Evolutionary conservation across 1,140 invertebrate species (phyloP), one percentile per base, ranked within the genome.

Genomic region (Paraescarpia echinospica): DNA sequence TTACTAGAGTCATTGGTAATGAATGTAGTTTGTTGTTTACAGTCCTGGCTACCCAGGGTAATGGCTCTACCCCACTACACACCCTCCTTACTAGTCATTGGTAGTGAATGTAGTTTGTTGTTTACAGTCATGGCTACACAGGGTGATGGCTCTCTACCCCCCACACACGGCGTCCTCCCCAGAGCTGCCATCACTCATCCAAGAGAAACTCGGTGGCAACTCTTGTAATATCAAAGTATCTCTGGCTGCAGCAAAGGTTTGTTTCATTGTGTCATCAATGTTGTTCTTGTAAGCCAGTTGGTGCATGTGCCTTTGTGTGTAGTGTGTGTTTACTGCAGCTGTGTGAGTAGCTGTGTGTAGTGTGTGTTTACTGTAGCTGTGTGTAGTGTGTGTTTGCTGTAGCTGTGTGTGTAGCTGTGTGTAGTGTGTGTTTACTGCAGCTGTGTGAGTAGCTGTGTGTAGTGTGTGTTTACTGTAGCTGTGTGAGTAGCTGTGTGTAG

Each of bases 71-170:
- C 41, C 12, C 41, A 41, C 12, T 12, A 41, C 41, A 41, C 41
- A 41, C 41, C 4, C 41, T 6, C 41, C n/a, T n/a, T n/a, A n/a
- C n/a, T n/a, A n/a, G n/a, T n/a, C n/a, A n/a, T 41, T 41, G 4
- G 12, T 41, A 12, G 41, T 77, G 59, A 77, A 77, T 77, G 59
- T 77, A 18, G 9, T 27, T 77, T 77, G 59, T 77, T 77, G 59
- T 34, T 92, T 33, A 34, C 33, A 90, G 35, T 88, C 51, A 92
- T 92, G 88, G 88, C 89, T 93, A 33, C 22, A 89, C 33, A 41
- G 90, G 77, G 41, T 89, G 51, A 51, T 92, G 88, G 77, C 33
- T 6, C 41, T 88, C 27, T 51, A 89, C 31, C 34, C 90, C 88
- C 90, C 90, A 33, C 33, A 92, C 41, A 34, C 88, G 18, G 59